Base-by-base conservation (phyloP, 2,113 vertebrate species). In the Colossoma macropomum region DNA sequence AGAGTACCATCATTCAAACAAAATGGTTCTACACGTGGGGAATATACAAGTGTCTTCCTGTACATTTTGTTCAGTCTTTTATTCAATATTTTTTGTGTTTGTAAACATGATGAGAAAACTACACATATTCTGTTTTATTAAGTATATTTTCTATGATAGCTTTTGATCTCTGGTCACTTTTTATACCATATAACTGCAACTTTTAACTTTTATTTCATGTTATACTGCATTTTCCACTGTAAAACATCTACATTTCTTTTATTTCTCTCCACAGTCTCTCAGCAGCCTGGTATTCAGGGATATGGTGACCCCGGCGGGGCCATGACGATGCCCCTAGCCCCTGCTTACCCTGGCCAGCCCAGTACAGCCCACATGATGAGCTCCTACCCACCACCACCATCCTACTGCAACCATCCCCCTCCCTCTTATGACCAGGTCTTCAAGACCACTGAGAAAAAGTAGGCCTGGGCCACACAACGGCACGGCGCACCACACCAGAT, bases 331-430 rank as follows among this genome's bases (percentile, higher is more conserved):
- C 90, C 95, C 50, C 87, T 95, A 87, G 90, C 95, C 0, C 95
- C 96, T 79, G 90, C 95, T 25, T 97, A 96, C 83, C 95, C 96
- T 0, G 91, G 95, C 23, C 96, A 96, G 78, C 95, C 96, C 21
- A 94, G 91, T 73, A 93, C 96, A 32, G 89, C 97, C 0, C 96
- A 96, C 60, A 93, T 96, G 88, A 95, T 95, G 90, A 92, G 89
- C 0, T 84, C 94, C 77, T 99, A 97, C 38, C 97, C 97, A 0
- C 97, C 97, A 0, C 97, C 97, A 1, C 97, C 97, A 0, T 97
- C 97, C 73, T 99, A 98, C 91, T 98, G 96, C 94, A 99, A 96
- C 93, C 96, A 97, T 0, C 97, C 97, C 0, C 98, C 97, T 0
- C 98, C 97, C 0, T 93, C 97, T 0, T 98, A 99, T 0, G 97